Conservation (phyloP, 2,888 invertebrate species). For the Cryptocheilus praepositus region DNA sequence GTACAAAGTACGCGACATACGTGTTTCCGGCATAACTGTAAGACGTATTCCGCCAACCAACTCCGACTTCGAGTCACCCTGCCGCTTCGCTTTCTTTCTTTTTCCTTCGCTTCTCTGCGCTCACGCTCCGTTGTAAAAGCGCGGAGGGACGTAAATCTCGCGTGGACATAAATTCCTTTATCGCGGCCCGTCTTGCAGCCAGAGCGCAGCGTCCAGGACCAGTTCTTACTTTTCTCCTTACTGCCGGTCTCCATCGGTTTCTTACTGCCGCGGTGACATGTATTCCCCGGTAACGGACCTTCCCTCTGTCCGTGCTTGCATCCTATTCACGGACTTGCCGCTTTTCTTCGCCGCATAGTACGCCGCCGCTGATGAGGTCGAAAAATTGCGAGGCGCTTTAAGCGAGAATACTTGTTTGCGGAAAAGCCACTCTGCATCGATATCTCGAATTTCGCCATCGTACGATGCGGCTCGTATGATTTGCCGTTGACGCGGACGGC, state of each 20-base stretch:
- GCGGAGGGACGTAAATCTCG: conserved; percentile 63
- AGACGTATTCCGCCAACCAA: background rate
- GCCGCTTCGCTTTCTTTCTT: background rate
- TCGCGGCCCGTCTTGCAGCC: conserved; percentile 54
- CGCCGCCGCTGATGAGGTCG: no score
- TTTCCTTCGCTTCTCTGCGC: background rate
- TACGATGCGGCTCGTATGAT: no score
- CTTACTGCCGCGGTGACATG: conserved; percentile 9
- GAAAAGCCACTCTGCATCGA: no score
- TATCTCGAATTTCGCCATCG: no score
- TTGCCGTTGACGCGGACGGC: no score
- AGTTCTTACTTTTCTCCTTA: conserved; percentile 48
- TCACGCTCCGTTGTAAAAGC: conserved; percentile 53
- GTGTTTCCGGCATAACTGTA: background rate
- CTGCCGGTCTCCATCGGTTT: conserved; percentile 18
- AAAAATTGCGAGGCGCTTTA: no score
- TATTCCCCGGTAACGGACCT: conserved; percentile 16
- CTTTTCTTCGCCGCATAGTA: no score
- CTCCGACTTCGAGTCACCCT: background rate
- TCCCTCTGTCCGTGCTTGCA: background rate
- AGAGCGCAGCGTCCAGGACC: conserved; percentile 17
- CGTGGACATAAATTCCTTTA: conserved; percentile 67
- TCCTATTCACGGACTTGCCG: background rate
- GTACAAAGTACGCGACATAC: background rate
- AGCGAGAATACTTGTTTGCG: no score